Base-by-base conservation (phyloP, 2,888 invertebrate species). In the Eristalis pertinax region DNA sequence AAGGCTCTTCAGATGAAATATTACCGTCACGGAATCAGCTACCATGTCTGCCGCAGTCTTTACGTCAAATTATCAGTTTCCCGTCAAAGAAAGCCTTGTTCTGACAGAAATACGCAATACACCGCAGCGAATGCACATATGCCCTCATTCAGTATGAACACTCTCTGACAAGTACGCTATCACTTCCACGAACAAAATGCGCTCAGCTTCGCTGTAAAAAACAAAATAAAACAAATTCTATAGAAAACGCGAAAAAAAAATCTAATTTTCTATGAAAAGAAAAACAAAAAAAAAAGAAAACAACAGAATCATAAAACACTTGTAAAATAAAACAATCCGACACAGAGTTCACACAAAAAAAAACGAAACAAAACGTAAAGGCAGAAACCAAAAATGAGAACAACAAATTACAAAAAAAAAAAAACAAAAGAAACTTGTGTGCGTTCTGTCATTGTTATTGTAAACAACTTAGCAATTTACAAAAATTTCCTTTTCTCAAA, bases 391-490 rank as follows among this genome's bases (percentile, higher is more conserved):
- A 50, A 50, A 50, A n/a, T 1, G n/a, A 43, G 5, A 43, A n/a
- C 10, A 38, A 38, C 8, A 2, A 38, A 38, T 2, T 13, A 13
- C 2, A 19, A 4, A 43, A 43, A 15, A n/a, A 15, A 13, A 43
- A 43, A 43, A 15, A 15, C 1, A 13, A 43, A 43, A 43, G 43
- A 79, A 41, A 43, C 70, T 10, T 56, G 43, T 70, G 73, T 64
- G 22, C 41, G 63, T 72, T 70, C 72, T 82, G 38, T 68, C 35
- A 50, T 63, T 80, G 70, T 76, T 84, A 56, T 64, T 86, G 77
- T 86, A 82, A 86, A 74, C 69, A 63, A 73, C 74, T 82, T 74
- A 62, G 81, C 81, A 69, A 73, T 76, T 85, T 75, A 80, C 38
- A 75, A 65, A 32, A 60, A 26, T 29, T 24, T 73, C 70, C 65